A percentile compares a stretch with the other conserved stretches of the same genome.
Evolutionary conservation across 2,797 vertebrate genomes (phyloP).

Genomic region (Lophotriccus pileatus): DNA sequence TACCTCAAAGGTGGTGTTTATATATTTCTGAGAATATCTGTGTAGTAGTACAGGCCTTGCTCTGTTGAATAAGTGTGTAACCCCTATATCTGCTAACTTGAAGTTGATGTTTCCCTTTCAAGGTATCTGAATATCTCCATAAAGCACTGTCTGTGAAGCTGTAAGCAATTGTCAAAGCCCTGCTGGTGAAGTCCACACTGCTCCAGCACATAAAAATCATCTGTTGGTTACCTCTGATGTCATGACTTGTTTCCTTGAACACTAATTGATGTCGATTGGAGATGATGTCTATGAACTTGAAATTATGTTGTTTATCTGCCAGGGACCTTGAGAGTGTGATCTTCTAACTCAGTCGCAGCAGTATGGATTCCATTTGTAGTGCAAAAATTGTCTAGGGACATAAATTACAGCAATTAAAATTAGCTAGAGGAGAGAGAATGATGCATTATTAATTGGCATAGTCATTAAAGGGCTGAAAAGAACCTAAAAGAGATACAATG

Average conservation of each 20-base stretch:
- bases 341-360: conserved; percentile 4
- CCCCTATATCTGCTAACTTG: neutral
- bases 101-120: neutral
- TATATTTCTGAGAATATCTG: neutral
- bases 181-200: neutral
- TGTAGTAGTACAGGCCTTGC: neutral
- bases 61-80: neutral
- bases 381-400: conserved; percentile 64
- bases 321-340: conserved; percentile 58
- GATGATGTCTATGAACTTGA: conserved; percentile 36
- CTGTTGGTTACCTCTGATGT: conserved; percentile 13
- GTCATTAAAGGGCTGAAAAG: conserved; percentile 80
- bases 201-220: neutral
- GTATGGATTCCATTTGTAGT: conserved; percentile 69
- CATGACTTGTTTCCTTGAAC: conserved; percentile 26
- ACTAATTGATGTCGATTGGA: conserved; percentile 20
- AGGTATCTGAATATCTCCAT: neutral
- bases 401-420: conserved; percentile 76
- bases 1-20: neutral
- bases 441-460: conserved; percentile 81
- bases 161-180: conserved; percentile 1
- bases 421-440: conserved; percentile 68
- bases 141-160: neutral
- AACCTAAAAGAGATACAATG: conserved; percentile 75
- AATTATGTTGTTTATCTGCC: conserved; percentile 45